Evolutionary conservation across 2,888 invertebrate species (phyloP).

Genomic region (Neria commutata): DNA sequence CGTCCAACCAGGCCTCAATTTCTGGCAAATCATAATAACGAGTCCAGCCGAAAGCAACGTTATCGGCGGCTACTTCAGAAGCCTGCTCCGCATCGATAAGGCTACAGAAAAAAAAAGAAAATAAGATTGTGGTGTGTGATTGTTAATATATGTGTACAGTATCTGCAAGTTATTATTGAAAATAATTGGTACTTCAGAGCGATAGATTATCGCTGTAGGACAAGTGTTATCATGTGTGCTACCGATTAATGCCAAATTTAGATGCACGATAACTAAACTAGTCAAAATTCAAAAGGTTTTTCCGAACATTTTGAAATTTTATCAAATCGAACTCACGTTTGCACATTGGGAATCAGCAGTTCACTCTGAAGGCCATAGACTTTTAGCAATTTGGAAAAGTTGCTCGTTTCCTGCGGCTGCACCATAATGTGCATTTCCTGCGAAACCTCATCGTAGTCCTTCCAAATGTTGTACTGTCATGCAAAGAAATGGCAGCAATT

Average conservation of each 20-base stretch:
- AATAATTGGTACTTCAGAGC: too few relatives aligned
- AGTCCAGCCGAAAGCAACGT: conserved; percentile 65
- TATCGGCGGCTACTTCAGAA: conserved; percentile 23
- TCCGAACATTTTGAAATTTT: too few relatives aligned
- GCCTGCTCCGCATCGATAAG: conserved; percentile 63
- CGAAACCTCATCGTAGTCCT: conserved; percentile 54
- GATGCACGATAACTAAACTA: too few relatives aligned
- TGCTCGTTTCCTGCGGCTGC: conserved; percentile 62
- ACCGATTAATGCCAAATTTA: too few relatives aligned
- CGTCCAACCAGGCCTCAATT: conserved; percentile 68
- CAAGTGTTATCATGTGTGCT: too few relatives aligned
- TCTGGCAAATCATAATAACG: conserved; percentile 67
- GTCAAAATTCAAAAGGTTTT: too few relatives aligned
- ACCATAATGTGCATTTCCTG: conserved; percentile 67
- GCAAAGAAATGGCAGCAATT: too few relatives aligned
- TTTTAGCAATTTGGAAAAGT: conserved; percentile 62
- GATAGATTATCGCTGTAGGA: too few relatives aligned
- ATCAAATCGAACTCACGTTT: conserved; percentile 63
- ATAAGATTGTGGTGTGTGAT: too few relatives aligned
- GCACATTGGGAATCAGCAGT: conserved; percentile 67
- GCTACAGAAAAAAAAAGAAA: conserved; percentile 55
- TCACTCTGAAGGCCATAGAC: conserved; percentile 57
- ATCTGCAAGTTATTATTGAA: too few relatives aligned
- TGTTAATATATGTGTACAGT: too few relatives aligned
- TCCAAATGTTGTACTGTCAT: conserved; percentile 55